phyloP scores from a whole-genome alignment of 37 sponge, comb jelly and placozoan genomes.

The Petrosia ficiformis region DNA sequence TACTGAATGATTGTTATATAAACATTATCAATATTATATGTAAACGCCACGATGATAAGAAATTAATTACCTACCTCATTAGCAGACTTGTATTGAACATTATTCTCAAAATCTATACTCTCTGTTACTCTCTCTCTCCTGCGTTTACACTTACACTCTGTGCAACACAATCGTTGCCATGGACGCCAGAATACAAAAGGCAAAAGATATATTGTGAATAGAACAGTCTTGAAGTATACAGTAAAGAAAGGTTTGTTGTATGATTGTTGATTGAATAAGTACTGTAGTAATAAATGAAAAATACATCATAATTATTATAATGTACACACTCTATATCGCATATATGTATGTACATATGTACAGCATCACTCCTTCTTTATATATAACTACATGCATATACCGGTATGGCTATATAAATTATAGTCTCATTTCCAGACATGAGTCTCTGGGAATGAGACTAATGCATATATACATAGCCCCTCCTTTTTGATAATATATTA shows the following conservation, averaged over 20 bases:
- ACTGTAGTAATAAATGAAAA: conserved; percentile 11
- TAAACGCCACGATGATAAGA: too few species aligned
- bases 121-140: not conserved
- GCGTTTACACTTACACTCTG: not conserved
- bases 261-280: conserved; percentile 56
- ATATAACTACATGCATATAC: not conserved
- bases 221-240: conserved; percentile 85
- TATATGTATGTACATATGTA: too few species aligned
- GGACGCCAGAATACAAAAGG: conserved; percentile 83
- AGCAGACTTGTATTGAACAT: too few species aligned
- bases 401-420: not conserved
- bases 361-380: not conserved
- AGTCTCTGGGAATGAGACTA: too few species aligned
- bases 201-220: conserved; percentile 79
- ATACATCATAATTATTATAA: not conserved
- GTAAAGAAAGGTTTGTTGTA: conserved; percentile 85
- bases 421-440: too few species aligned
- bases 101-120: not conserved
- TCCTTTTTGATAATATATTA: too few species aligned
- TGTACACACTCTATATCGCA: too few species aligned
- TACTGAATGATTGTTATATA: too few species aligned
- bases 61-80: too few species aligned
- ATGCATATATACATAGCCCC: too few species aligned
- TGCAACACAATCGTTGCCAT: conserved; percentile 67
- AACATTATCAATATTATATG: too few species aligned